These are phyloP conservation scores for Mus musculus DNA, from an alignment of 2,113 vertebrate genomes.

Conservation along the genomic window GRCm39 chr5:143900001-143900500, in stretches of 20 bases:
- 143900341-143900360: not conserved
- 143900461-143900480: not conserved
- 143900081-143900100: slow-evolving; percentile 89
- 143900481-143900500: not conserved
- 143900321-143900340: not conserved
- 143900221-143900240: not conserved
- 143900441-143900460: not conserved
- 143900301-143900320: not conserved
- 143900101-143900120: slow-evolving; percentile 91
- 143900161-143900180: accelerated
- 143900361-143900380: not conserved
- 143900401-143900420: not conserved
- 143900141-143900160: slow-evolving; percentile 88
- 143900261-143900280: not conserved
- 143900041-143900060: slow-evolving; percentile 33
- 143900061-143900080: slow-evolving; percentile 85
- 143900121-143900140: slow-evolving; percentile 87
- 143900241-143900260: not conserved
- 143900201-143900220: no score
- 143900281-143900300: accelerated
- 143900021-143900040: not conserved
- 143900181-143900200: not conserved
- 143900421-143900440: not conserved
- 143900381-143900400: not conserved
- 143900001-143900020: not conserved